These are phyloP conservation scores for Mythimna lalbum DNA, from an alignment of 2,888 invertebrate genomes.

Conservation along the genomic window DNA sequence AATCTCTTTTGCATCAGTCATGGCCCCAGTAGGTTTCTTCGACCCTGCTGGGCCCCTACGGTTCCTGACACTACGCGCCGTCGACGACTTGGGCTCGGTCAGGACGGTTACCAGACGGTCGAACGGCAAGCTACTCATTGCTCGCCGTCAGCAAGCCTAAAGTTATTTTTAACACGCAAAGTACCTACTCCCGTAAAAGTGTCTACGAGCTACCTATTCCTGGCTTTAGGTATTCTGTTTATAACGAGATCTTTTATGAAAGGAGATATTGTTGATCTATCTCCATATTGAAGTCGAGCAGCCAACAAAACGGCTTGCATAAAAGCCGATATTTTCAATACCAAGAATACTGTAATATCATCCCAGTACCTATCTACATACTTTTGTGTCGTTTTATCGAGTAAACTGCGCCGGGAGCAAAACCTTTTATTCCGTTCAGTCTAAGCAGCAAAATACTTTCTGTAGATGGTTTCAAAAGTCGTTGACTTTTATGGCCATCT, in stretches of 20 bases:
- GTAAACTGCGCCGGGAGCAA: constrained; percentile 16
- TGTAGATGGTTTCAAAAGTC: constrained; percentile 9
- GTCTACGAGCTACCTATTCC: neutral
- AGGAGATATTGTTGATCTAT: constrained; percentile 8
- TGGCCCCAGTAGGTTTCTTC: no score
- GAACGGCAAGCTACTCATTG: no score
- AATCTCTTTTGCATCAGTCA: no score
- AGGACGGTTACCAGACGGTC: no score
- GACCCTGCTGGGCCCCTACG: no score
- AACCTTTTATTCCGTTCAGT: constrained; percentile 10
- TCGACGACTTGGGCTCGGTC: no score
- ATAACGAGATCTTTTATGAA: constrained; percentile 17
- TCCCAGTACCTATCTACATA: constrained; percentile 5
- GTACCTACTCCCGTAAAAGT: neutral
- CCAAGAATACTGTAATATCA: constrained; percentile 36
- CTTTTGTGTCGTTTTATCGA: constrained; percentile 41
- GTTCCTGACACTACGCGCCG: no score
- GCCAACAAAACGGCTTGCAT: constrained; percentile 33
- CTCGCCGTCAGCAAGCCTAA: no score
- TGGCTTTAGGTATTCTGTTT: neutral
- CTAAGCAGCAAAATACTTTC: constrained; percentile 6
- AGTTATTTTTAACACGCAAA: neutral
- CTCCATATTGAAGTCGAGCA: constrained; percentile 34
- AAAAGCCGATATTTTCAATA: constrained; percentile 39
- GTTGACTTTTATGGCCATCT: constrained; percentile 2